Evolutionary conservation across 2,113 vertebrate species (phyloP).

Genomic region (Aleadryas rufinucha): DNA sequence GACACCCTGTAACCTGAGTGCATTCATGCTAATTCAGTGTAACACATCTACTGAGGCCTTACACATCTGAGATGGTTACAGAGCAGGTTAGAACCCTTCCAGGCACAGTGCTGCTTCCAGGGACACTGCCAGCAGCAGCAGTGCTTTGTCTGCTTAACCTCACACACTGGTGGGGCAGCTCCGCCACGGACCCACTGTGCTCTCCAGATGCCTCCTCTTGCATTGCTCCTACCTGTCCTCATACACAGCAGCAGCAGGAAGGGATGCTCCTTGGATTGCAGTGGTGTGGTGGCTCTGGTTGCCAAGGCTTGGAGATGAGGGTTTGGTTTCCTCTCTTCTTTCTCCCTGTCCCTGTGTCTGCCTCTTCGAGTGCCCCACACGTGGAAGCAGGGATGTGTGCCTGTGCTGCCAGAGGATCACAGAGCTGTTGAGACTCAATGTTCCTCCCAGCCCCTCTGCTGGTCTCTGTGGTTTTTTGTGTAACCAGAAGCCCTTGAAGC

Average conservation of each 20-base stretch:
- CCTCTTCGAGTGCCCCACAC: fast-evolving
- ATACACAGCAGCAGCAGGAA: fast-evolving
- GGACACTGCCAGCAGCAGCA: neutral
- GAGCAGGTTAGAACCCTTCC: neutral
- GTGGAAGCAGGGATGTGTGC: fast-evolving
- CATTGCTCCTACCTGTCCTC: neutral
- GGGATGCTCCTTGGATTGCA: neutral
- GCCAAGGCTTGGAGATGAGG: fast-evolving
- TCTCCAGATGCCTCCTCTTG: neutral
- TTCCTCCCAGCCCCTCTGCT: neutral
- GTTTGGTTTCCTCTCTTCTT: neutral
- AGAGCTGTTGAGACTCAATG: neutral
- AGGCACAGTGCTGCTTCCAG: neutral
- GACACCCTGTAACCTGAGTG: neutral
- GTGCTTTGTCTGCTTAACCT: neutral
- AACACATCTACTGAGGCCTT: neutral
- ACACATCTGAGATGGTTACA: fast-evolving
- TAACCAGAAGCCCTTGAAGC: neutral
- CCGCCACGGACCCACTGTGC: fast-evolving
- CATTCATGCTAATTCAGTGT: neutral
- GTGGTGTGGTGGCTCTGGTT: fast-evolving
- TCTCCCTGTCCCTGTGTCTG: fast-evolving
- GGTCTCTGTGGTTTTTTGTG: neutral
- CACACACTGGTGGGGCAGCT: neutral
- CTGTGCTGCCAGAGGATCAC: neutral